Evolutionary conservation across 2,113 vertebrate genomes (phyloP).

Genomic region (Manacus vitellinus): DNA sequence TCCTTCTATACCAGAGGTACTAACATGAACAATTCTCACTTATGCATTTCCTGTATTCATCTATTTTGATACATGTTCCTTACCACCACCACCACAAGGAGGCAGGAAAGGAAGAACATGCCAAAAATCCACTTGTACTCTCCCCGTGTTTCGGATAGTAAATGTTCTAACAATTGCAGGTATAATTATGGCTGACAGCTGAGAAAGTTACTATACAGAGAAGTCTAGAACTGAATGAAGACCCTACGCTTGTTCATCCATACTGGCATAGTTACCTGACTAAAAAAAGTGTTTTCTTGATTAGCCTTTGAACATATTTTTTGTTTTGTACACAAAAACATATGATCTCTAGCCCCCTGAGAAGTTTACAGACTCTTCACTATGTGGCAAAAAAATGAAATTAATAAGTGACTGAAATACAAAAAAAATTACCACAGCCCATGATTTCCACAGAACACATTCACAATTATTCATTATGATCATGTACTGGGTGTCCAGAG

Average conservation of each 20-base stretch:
- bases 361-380: neutral
- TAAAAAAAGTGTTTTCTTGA: neutral
- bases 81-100: neutral
- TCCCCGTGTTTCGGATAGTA: neutral
- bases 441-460: neutral
- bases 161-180: neutral
- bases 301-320: neutral
- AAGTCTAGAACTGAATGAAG: neutral
- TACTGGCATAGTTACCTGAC: neutral
- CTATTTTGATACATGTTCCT: neutral
- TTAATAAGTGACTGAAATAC: neutral
- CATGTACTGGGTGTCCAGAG: neutral
- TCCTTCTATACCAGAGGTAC: neutral
- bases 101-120: neutral
- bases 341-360: neutral
- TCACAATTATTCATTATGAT: neutral
- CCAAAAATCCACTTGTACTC: neutral
- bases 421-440: neutral
- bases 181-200: slow-evolving; percentile 28
- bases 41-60: neutral
- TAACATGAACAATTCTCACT: neutral
- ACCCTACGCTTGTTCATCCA: neutral
- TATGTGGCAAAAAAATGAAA: neutral
- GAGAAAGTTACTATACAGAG: neutral
- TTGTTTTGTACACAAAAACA: neutral